Base-by-base conservation (phyloP, 2,888 invertebrate genomes). In the Blastobasis adustella region DNA sequence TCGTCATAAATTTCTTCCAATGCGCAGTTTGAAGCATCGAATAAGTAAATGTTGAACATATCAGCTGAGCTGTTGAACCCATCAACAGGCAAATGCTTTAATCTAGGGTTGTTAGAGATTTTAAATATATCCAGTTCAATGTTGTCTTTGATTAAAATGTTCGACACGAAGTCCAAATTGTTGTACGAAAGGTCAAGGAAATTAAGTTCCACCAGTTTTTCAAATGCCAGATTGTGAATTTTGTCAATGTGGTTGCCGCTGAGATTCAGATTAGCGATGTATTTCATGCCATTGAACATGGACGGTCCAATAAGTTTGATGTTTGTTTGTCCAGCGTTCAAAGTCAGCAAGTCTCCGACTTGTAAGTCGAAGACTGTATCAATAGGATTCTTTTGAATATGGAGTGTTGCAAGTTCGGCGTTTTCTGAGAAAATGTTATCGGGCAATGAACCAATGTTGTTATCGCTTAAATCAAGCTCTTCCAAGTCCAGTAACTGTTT, bases 171-270 rank as follows among this genome's bases (percentile, higher is more conserved):
- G 50, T 91, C 91, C 49, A 95, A 75, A 56, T 91, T 89, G 70
- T 96, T 95, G 63, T 91, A 90, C 4, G 95, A 94, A 55, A 95
- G 86, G 73, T 95, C 94, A 56, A 95, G 89, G 66, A 92, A 90
- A 59, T 92, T 91, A 44, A 95, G 86, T 58, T 92, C 91, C 51
- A 90, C 89, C 54, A 95, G 89, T 55, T 90, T 87, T 45, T 90
- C 81, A 80, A 95, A 93, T 5, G 94, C 92, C 66, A 92, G 92
- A 10, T 91, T 90, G 65, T 93, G 91, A 53, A 95, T 92, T 66
- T 90, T 91, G 54, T 86, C 89, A 54, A 95, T 90, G 53, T 90
- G 90, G 72, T 95, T 95, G 47, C 92, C 91, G 63, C 91, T 93
- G 6, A 95, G 79, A 61, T 91, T 91, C 39, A 95, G 86, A 65